These are phyloP conservation scores for Melozone crissalis DNA, from an alignment of 2,113 vertebrate species.

Conservation along the genomic window DNA sequence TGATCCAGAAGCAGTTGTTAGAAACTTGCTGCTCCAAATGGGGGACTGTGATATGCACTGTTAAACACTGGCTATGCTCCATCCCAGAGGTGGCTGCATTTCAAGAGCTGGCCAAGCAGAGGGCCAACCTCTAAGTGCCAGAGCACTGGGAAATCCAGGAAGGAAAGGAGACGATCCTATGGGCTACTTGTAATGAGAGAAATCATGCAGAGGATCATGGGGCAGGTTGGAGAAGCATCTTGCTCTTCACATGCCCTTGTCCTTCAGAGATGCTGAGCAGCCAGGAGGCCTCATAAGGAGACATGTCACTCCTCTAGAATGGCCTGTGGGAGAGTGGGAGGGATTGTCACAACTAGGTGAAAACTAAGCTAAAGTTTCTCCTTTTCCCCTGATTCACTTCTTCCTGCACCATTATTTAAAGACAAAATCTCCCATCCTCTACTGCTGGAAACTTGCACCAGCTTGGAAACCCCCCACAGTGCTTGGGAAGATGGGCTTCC, in stretches of 20 bases:
- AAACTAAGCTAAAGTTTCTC: not conserved
- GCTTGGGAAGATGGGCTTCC: not conserved
- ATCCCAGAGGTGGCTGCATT: not conserved
- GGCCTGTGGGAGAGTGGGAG: accelerated
- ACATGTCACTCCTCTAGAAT: not conserved
- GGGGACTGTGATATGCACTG: not conserved
- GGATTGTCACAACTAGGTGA: not conserved
- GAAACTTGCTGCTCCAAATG: not conserved
- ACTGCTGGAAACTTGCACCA: not conserved
- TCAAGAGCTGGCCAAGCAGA: not conserved
- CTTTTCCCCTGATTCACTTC: not conserved
- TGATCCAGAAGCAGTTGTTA: not conserved
- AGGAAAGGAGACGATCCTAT: not conserved
- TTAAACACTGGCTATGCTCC: conserved; percentile 31
- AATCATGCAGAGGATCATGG: not conserved
- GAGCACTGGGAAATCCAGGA: not conserved
- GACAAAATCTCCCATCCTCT: not conserved
- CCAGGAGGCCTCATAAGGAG: not conserved
- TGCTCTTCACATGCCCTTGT: not conserved
- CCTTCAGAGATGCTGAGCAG: not conserved
- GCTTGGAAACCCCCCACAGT: not conserved
- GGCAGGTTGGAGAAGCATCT: not conserved
- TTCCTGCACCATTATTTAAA: not conserved
- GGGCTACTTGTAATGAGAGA: not conserved
- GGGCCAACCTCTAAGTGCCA: not conserved